Evolutionary conservation across 2,797 vertebrate species (phyloP).

Genomic region (Antrozous pallidus): DNA sequence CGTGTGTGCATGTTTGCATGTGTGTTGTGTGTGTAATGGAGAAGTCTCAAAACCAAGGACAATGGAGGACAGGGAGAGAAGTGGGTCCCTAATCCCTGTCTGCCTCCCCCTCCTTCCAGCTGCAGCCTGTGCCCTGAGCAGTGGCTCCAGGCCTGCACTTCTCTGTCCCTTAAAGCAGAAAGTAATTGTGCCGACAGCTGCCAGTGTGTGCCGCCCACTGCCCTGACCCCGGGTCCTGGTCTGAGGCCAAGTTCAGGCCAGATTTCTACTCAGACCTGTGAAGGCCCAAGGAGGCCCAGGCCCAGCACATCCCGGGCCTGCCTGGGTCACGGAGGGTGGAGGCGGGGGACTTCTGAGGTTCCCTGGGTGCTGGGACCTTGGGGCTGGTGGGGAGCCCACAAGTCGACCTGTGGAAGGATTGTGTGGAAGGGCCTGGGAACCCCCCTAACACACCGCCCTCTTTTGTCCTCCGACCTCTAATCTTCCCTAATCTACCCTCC

Average conservation of each 20-base stretch:
- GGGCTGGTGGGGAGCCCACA: not conserved
- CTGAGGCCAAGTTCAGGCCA: conserved; percentile 41
- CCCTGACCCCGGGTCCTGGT: conserved; percentile 53
- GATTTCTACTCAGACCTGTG: not conserved
- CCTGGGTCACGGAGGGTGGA: not conserved
- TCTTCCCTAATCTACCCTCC: not conserved
- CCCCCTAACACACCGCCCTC: fast-evolving
- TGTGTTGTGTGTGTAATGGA: not conserved
- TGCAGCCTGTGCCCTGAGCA: conserved; percentile 52
- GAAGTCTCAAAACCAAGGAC: not conserved
- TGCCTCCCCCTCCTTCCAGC: conserved; percentile 48
- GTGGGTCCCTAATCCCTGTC: not conserved
- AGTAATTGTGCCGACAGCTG: conserved; percentile 51
- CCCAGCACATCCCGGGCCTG: fast-evolving
- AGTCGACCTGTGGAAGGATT: not conserved
- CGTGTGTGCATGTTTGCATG: no score
- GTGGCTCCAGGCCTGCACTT: conserved; percentile 65
- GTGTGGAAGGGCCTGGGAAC: not conserved
- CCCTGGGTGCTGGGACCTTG: not conserved
- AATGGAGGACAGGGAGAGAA: conserved; percentile 1
- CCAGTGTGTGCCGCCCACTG: no score
- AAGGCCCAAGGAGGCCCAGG: not conserved
- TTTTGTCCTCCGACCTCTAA: not conserved
- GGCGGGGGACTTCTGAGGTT: fast-evolving
- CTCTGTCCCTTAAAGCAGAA: conserved; percentile 72